Evolutionary conservation across 1,140 invertebrate genomes (phyloP).

Genomic region (Tribolium castaneum): DNA sequence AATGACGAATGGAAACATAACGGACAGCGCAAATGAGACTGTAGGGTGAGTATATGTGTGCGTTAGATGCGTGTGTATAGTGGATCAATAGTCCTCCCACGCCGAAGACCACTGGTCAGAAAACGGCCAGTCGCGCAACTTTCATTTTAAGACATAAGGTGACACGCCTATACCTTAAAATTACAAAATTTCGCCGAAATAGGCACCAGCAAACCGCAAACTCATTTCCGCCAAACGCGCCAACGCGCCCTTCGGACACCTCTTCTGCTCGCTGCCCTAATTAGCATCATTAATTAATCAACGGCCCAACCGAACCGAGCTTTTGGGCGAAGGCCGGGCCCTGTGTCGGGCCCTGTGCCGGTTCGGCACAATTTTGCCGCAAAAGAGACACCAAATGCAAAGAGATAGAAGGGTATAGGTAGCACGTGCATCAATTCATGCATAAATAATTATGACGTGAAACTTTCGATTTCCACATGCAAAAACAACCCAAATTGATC

Average conservation of each 20-base stretch:
- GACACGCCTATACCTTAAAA: slow-evolving; percentile 59
- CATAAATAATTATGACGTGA: slow-evolving; percentile 50
- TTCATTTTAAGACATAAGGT: slow-evolving; percentile 61
- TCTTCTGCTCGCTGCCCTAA: too few species aligned
- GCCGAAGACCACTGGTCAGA: slow-evolving; percentile 62
- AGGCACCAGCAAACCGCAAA: neutral
- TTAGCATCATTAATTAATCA: too few species aligned
- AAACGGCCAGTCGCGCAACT: slow-evolving; percentile 62
- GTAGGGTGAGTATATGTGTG: slow-evolving; percentile 49
- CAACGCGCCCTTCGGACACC: neutral
- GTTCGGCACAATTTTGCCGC: neutral
- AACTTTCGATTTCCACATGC: slow-evolving; percentile 32
- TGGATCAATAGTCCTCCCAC: slow-evolving; percentile 63
- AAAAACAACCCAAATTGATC: slow-evolving; percentile 30
- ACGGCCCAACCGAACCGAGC: too few species aligned
- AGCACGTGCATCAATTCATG: slow-evolving; percentile 55
- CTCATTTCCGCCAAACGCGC: neutral
- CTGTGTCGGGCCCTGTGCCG: too few species aligned
- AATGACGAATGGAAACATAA: slow-evolving; percentile 63
- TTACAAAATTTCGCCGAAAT: slow-evolving; percentile 28
- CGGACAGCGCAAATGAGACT: slow-evolving; percentile 59
- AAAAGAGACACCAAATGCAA: neutral
- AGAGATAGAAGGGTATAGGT: slow-evolving; percentile 20
- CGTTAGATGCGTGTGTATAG: slow-evolving; percentile 57
- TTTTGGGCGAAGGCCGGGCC: too few species aligned